Base-by-base conservation (phyloP, 2,888 invertebrate genomes). In the Cephus pulcher region DNA sequence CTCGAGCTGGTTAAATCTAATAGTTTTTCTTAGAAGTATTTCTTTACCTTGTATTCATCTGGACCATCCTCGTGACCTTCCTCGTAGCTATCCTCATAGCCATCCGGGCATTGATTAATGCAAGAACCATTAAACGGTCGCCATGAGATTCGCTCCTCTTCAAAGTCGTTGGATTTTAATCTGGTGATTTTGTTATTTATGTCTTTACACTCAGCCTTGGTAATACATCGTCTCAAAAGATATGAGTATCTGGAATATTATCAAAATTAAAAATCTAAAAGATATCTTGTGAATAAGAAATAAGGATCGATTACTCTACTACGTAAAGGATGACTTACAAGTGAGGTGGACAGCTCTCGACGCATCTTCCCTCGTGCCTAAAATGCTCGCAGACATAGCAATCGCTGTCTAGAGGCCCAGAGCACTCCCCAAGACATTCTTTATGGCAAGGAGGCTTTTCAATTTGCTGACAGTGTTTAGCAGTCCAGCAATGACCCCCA, bases 391-490 rank as follows among this genome's bases (percentile, higher is more conserved):
- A 98, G 0, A 95, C 94, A 69, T 93, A 92, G 88, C 98, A 98
- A 30, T 90, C 86, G 0, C 92, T 90, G 73, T 93, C 89, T 4
- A 92, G 88, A 0, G 89, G 86, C 73, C 93, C 93, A 4, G 86
- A 91, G 83, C 98, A 97, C 40, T 97, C 97, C 1, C 96, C 97
- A 11, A 97, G 90, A 89, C 98, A 98, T 88, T 96, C 94, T 1
- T 92, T 89, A 89, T 96, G 94, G 88, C 98, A 98, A 75, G 86
- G 83, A 33, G 91, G 90, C n/a, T 91, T 92, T 69, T 92, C 88
- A 74, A 90, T 92, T 75, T 92, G 89, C 85, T 95, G 94, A 80
- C 95, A 95, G 84, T 87, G 82, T 35, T 89, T 85, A 0, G 88
- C 84, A 70, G 91, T 92, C 93, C 93, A 93, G 82, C 93, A 93